Evolutionary conservation across 2,888 invertebrate species (phyloP), one percentile per base, ranked within the genome.

Genomic region (Calephelis perditalis): DNA sequence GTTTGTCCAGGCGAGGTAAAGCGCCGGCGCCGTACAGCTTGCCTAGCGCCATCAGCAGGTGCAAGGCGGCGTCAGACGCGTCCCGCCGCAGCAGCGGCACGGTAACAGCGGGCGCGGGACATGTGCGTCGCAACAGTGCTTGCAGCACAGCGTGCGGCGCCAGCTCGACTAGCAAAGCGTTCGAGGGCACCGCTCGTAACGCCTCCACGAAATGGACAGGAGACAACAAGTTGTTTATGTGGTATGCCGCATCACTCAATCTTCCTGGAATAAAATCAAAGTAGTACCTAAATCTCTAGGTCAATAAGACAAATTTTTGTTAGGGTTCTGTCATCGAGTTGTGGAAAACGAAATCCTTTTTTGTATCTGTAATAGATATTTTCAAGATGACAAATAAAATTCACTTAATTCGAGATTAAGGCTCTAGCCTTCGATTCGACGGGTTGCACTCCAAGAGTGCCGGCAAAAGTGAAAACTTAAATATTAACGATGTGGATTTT

Each of bases 121-220:
- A 89, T 8, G 97, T 95, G 70, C 99, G 93, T 78, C 96, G 96
- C 37, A 99, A 92, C 76, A 99, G 96, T 26, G 99, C 97, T 88
- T 98, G 98, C 68, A 99, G 92, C 67, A 99, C 92, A 73, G 96
- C 96, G 82, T 98, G 98, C n/a, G 99, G 99, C 10, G 99, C 98
- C 73, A 99, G 92, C 88, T 99, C 99, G 75, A 99, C 93, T 67
- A 96, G 93, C 68, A 99, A 91, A 7, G 58, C 58, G 12, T 58
- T 37, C 45, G 52, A 43, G 0, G 59, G 59, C 7, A 59, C 59
- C 12, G 3, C 11, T 7, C 11, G 37, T 40, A 59, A 9, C 10
- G 59, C 59, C 36, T 59, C 59, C 4, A 10, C 55, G 2, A 59
- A 59, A 5, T 44, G 44, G 12, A 59, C 59, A 4, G 59, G 59